Evolutionary conservation across 2,888 invertebrate genomes (phyloP).

Genomic region (Barypeithes pellucidus): DNA sequence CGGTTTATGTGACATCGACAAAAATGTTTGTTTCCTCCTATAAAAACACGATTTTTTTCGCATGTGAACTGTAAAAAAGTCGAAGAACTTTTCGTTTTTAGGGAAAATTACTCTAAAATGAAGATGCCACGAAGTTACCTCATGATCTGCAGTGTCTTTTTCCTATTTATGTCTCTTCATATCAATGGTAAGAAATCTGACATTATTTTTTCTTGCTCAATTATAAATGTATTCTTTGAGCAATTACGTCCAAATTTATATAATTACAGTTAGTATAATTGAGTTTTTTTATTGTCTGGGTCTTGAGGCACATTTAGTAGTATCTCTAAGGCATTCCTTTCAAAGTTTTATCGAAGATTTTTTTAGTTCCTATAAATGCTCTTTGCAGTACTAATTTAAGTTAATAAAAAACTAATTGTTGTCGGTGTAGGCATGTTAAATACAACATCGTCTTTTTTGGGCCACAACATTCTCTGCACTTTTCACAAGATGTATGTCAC

Average conservation of each 20-base stretch:
- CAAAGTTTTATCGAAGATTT: too few species aligned
- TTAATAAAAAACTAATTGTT: too few species aligned
- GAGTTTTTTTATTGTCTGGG: constrained; percentile 4
- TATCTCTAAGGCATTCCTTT: not conserved
- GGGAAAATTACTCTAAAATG: constrained; percentile 7
- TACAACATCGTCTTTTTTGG: too few species aligned
- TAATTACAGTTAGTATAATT: not conserved
- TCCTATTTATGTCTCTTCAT: constrained; percentile 31
- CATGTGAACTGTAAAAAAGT: constrained; percentile 24
- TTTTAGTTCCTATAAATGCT: too few species aligned
- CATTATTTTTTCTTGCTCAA: constrained; percentile 30
- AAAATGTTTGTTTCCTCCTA: constrained; percentile 49
- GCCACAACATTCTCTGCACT: too few species aligned
- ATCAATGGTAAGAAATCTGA: constrained; percentile 33
- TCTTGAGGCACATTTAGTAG: not conserved
- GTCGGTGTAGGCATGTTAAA: too few species aligned
- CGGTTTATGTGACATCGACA: constrained; percentile 46
- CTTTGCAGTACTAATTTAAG: too few species aligned
- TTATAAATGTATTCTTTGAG: constrained; percentile 35
- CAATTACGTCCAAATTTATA: constrained; percentile 45
- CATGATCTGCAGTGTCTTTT: constrained; percentile 16
- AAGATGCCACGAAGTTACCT: constrained; percentile 29
- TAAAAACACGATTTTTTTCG: constrained; percentile 44
- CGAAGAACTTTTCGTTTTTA: constrained; percentile 19
- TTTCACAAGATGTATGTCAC: too few species aligned